Evolutionary conservation across 2,888 invertebrate genomes (phyloP).

Genomic region (Cantharis rufa): DNA sequence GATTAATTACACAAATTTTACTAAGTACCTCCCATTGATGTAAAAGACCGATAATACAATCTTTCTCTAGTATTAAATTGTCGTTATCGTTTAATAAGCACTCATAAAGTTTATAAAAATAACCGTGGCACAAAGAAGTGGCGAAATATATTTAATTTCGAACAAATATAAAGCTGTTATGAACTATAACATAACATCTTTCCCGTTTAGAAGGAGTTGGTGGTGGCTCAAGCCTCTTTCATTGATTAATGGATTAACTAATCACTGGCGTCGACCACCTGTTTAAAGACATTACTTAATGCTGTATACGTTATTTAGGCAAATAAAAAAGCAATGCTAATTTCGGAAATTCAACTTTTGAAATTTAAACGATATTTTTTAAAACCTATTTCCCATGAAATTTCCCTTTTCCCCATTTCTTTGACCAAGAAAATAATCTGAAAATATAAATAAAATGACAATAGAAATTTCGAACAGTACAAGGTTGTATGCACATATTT

Average conservation of each 20-base stretch:
- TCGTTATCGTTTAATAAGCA: too few relatives aligned
- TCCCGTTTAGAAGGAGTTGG: neutral
- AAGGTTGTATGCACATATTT: too few relatives aligned
- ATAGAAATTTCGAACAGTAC: too few relatives aligned
- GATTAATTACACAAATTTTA: neutral
- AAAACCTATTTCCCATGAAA: too few relatives aligned
- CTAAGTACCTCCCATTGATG: neutral
- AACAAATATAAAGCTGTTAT: neutral
- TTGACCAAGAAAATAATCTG: too few relatives aligned
- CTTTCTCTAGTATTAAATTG: too few relatives aligned
- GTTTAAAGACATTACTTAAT: neutral
- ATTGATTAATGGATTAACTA: slow-evolving; percentile 14
- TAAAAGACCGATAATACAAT: too few relatives aligned
- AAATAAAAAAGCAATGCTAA: neutral
- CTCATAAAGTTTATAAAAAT: too few relatives aligned
- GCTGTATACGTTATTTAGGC: neutral
- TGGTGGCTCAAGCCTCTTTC: slow-evolving; percentile 2
- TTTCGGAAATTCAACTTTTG: neutral
- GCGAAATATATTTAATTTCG: neutral
- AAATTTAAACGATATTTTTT: too few relatives aligned
- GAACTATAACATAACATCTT: neutral
- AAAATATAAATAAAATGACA: too few relatives aligned
- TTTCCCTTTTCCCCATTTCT: too few relatives aligned
- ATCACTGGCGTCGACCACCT: slow-evolving; percentile 14
- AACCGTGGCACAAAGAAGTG: too few relatives aligned